Evolutionary conservation across 2,888 invertebrate genomes (phyloP), one percentile per base, ranked within the genome.

Genomic region (Philereme vetulata): DNA sequence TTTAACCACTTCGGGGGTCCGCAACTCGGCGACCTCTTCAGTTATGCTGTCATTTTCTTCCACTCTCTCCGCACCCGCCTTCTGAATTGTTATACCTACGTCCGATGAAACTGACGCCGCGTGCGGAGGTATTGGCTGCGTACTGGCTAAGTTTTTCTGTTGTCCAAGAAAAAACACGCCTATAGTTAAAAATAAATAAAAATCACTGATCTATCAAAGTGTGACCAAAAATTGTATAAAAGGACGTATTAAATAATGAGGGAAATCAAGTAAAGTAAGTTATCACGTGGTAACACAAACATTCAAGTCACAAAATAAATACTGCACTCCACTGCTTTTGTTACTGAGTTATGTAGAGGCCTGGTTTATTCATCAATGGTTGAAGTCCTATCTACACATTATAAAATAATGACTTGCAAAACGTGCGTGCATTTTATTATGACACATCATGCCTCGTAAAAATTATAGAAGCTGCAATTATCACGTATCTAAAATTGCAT

Each of bases 11-110:
- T 79, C 83, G 3, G 77, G 53, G 40, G 77, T 78, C 74, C 80
- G 85, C 69, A 82, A 67, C 56, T 86, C 88, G 7, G 74, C 68
- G 9, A 85, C 72, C 55, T 90, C 88, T 45, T 85, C 87, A 47
- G 76, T 81, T 69, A 85, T 85, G 70, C 83, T 88, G 56, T 86
- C 86, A 0, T 82, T 80, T 1, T 84, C 83, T 5, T 66, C 72
- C 46, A 65, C 67, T 36, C 62, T 69, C 45, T 74, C 62, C 43
- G 57, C 53, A 4, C 52, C 42, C 56, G 10, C 52, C 52, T 45
- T 68, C 54, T 2, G 72, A 62, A 6, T 62, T 60, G 21, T 21
- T 21, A 21, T 21, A 21, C 2, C 21, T 21, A 21, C 21, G 21
- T 58, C 68, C 0, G 78, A 72, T 32, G 67, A 56, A 5, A 70